These are phyloP conservation scores for Amphiduros pacificus DNA, from an alignment of 2,888 invertebrate species.

Conservation along the genomic window DNA sequence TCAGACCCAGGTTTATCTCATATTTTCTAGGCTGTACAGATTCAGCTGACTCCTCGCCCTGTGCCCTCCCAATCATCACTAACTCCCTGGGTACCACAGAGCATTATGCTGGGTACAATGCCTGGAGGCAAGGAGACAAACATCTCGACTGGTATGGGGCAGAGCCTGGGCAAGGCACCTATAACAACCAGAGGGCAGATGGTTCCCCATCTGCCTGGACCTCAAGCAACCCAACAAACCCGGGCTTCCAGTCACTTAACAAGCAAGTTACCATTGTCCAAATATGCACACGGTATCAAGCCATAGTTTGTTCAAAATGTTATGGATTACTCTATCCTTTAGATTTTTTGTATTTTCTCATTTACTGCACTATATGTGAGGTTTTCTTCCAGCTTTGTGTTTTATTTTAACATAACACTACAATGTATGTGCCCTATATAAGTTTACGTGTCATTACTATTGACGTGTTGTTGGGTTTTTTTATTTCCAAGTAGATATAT, in stretches of 20 bases:
- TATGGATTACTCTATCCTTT: too few relatives aligned
- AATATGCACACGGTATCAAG: too few relatives aligned
- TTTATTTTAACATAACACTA: too few relatives aligned
- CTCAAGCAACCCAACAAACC: conserved; percentile 38
- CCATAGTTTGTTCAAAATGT: too few relatives aligned
- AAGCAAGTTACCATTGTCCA: conserved; percentile 37
- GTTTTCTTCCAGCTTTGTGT: too few relatives aligned
- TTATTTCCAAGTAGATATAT: too few relatives aligned
- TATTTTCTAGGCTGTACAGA: conserved; percentile 28
- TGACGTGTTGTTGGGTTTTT: too few relatives aligned
- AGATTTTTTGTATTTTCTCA: too few relatives aligned
- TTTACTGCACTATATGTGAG: too few relatives aligned
- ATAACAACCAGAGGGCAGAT: conserved; percentile 33
- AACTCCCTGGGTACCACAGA: conserved; percentile 28
- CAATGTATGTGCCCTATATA: too few relatives aligned
- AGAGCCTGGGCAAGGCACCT: conserved; percentile 43
- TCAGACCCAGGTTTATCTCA: background rate
- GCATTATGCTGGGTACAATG: conserved; percentile 40
- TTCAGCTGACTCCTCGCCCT: conserved; percentile 28
- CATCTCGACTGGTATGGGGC: conserved; percentile 50
- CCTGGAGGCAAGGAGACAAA: conserved; percentile 45
- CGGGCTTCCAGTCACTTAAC: conserved; percentile 38
- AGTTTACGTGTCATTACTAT: too few relatives aligned
- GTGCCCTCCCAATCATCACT: conserved; percentile 44
- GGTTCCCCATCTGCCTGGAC: conserved; percentile 54